Evolutionary conservation across 2,797 vertebrate species (phyloP).

Genomic region (Huso huso): DNA sequence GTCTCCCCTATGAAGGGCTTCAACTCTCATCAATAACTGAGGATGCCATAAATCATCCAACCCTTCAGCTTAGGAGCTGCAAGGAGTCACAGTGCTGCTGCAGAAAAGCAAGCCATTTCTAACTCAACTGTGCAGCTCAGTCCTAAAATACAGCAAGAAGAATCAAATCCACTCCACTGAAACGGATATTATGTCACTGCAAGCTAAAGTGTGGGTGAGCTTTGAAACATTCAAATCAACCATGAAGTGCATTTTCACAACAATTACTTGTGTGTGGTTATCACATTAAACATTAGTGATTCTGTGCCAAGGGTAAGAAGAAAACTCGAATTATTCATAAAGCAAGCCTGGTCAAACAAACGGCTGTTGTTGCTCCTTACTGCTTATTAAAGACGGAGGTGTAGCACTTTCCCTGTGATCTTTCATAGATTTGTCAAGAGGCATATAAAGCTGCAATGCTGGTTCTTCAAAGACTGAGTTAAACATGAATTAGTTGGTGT

Average conservation of each 20-base stretch:
- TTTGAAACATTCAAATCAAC: not conserved
- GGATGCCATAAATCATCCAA: too few relatives aligned
- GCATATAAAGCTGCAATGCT: constrained; percentile 7
- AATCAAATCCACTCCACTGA: too few relatives aligned
- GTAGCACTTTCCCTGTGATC: not conserved
- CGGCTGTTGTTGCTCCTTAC: not conserved
- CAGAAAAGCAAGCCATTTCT: too few relatives aligned
- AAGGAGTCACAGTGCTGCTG: too few relatives aligned
- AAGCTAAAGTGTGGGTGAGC: not conserved
- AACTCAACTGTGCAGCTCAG: too few relatives aligned
- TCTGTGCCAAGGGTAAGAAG: not conserved
- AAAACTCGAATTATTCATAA: not conserved
- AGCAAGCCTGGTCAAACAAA: not conserved
- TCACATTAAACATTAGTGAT: not conserved
- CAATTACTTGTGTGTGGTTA: too few relatives aligned
- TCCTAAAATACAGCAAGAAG: too few relatives aligned
- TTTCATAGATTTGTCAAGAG: constrained; percentile 11
- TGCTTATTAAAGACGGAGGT: constrained; percentile 13
- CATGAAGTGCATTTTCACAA: constrained; percentile 2
- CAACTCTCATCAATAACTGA: too few relatives aligned
- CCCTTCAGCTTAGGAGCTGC: too few relatives aligned
- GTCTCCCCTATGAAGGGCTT: too few relatives aligned
- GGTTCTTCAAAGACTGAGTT: constrained; percentile 1
- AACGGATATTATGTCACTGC: too few relatives aligned
- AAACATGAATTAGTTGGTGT: constrained; percentile 12